Evolutionary conservation across 2,113 vertebrate species (phyloP), one percentile per base, ranked within the genome.

Genomic region (Crotalus viridis): DNA sequence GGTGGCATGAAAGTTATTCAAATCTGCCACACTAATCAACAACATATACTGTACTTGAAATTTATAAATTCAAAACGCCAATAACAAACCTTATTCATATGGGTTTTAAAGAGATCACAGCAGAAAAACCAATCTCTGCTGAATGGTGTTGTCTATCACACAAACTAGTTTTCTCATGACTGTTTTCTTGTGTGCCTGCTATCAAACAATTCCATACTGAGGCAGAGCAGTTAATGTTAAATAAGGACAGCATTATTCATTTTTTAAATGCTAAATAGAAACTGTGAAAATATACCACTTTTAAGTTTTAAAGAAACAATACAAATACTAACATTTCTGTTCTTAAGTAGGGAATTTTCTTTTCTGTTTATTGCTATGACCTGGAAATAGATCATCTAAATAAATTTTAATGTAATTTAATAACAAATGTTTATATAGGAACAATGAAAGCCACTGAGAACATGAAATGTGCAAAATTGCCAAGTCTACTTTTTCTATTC

Each of bases 11-110:
- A 89, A 95, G 93, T 59, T 81, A 61, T 87, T 90, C 89, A 59
- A 91, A 92, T 64, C 6, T 89, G 94, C 94, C 96, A 96, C 48
- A 94, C 92, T 39, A 85, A 86, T 90, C 93, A 91, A 93, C 3
- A 0, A 89, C 0, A 0, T 87, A 93, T 15, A 69, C 24, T 26
- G 2, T 81, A 28, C 88, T 55, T 87, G 74, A 1, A 85, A 22
- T 12, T 17, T 13, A 3, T 26, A 52, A 56, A 92, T 89, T 89
- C n/a, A 56, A 88, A 28, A 95, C 59, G 33, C 96, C 94, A 64
- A 89, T 86, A 93, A 48, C 0, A 87, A 94, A 95, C 92, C 85
- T 69, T 4, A 90, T 95, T 39, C 92, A 61, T 61, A 54, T 33
- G 87, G 69, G 46, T 17, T 69, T 51, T 89, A 90, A 0, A 43